Base-by-base conservation (phyloP, 2,113 vertebrate genomes). In the Scolopax mira region DNA sequence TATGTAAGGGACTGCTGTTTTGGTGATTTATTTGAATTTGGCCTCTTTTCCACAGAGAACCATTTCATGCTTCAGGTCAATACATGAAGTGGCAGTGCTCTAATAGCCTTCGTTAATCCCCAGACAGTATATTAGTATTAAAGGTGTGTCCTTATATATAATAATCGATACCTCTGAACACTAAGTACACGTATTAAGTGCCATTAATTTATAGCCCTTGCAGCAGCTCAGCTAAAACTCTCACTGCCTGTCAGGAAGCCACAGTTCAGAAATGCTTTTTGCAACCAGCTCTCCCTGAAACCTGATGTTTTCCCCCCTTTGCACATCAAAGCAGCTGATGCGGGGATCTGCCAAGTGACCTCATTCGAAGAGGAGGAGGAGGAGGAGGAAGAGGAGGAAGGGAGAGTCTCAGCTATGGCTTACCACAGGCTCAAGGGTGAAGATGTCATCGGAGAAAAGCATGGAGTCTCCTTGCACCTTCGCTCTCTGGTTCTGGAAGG, bases 381-480 rank as follows among this genome's bases (percentile, higher is more conserved):
- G 44, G 42, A 86, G 6, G 21, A 85, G 35, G 19, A 85, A 3
- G 42, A 81, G 8, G 24, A 93, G 27, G 37, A 72, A 75, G 14
- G 22, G 6, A 39, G 7, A 30, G 64, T 70, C 73, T 77, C 46
- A 28, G 44, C 31, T 46, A 24, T 15, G 18, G 31, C 97, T 97
- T 94, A 99, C 99, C 98, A 96, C 85, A 1, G 98, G 98, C 55
- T 98, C 97, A 18, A 99, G 35, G 4, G 88, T 96, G 85, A 99
- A 98, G 88, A 98, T 54, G 21, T 91, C 88, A 55, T 94, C 55
- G 7, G 92, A 91, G 85, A 98, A 97, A 44, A 97, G 85, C 96
- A 98, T 94, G 44, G 44, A 52, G 19, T 98, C 96, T 71, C 67
- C 90, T 69, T 79, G 94, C 35, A 97, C 90, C 67, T 91, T 96